phyloP scores from a whole-genome alignment of 1,140 invertebrate genomes.

The Drosophila nigromelanica region DNA sequence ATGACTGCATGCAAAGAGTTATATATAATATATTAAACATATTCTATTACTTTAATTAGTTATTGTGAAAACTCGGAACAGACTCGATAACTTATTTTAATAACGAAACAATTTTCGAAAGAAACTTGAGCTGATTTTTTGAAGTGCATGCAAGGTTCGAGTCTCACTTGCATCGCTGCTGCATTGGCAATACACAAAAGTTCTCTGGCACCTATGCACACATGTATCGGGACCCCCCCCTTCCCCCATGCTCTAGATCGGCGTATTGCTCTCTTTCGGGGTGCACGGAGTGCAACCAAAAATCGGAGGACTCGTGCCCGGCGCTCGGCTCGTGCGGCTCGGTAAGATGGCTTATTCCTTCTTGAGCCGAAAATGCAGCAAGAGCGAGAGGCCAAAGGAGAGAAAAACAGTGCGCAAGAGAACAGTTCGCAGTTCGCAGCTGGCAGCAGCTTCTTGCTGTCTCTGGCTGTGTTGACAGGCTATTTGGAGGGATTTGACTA shows the following conservation, averaged over 20 bases:
- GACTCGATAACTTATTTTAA: too few relatives aligned
- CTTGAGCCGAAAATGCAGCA: conserved; percentile 36
- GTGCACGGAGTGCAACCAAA: conserved; percentile 2
- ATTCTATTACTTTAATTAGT: too few relatives aligned
- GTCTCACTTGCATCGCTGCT: conserved; percentile 4
- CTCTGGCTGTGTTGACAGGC: conserved; percentile 16
- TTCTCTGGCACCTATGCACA: conserved; percentile 21
- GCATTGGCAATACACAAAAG: conserved; percentile 15
- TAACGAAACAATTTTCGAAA: too few relatives aligned
- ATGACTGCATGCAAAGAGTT: too few relatives aligned
- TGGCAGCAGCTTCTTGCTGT: too few relatives aligned
- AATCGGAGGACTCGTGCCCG: conserved; percentile 7
- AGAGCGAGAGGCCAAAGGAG: conserved; percentile 13
- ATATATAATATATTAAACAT: too few relatives aligned
- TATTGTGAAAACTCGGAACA: too few relatives aligned
- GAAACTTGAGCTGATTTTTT: neutral
- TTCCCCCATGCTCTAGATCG: too few relatives aligned
- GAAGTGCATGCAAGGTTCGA: neutral
- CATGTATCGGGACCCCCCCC: conserved; percentile 7
- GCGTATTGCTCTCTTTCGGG: conserved; percentile 42
- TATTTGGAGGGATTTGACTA: too few relatives aligned
- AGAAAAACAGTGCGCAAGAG: conserved; percentile 3
- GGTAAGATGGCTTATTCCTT: conserved; percentile 28
- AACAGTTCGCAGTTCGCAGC: neutral
- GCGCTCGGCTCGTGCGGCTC: conserved; percentile 13